Evolutionary conservation across 2,888 invertebrate species (phyloP).

Genomic region (Diplolepis rosae): DNA sequence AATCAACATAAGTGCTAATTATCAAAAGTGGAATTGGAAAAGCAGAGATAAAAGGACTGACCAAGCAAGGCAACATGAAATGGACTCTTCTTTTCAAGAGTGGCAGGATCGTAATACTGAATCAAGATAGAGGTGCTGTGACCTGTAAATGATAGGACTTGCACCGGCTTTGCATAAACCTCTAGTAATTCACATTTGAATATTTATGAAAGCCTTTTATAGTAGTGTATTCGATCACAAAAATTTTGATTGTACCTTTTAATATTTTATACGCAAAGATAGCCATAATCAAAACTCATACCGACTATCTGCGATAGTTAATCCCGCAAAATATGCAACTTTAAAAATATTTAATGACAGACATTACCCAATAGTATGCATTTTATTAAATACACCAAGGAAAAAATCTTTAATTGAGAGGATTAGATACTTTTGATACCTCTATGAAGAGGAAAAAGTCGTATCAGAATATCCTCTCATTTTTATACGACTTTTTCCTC

Average conservation of each 20-base stretch:
- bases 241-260: background rate
- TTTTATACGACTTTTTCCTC: too few species aligned
- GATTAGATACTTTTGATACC: too few species aligned
- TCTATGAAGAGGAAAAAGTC: too few species aligned
- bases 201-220: background rate
- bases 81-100: background rate
- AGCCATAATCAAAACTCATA: background rate
- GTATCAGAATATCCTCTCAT: too few species aligned
- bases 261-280: background rate
- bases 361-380: too few species aligned
- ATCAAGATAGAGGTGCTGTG: slow-evolving; percentile 21
- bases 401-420: too few species aligned
- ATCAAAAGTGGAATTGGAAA: background rate
- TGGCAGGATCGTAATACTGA: slow-evolving; percentile 5
- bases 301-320: background rate
- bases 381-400: background rate
- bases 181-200: background rate
- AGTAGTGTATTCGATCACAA: background rate
- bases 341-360: too few species aligned
- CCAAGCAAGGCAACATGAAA: background rate
- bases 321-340: background rate
- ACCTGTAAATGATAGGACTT: slow-evolving; percentile 3
- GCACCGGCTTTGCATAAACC: slow-evolving; percentile 18
- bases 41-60: background rate
- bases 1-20: background rate